Evolutionary conservation across 2,888 invertebrate genomes (phyloP).

Genomic region (Epinotia brunnichana): DNA sequence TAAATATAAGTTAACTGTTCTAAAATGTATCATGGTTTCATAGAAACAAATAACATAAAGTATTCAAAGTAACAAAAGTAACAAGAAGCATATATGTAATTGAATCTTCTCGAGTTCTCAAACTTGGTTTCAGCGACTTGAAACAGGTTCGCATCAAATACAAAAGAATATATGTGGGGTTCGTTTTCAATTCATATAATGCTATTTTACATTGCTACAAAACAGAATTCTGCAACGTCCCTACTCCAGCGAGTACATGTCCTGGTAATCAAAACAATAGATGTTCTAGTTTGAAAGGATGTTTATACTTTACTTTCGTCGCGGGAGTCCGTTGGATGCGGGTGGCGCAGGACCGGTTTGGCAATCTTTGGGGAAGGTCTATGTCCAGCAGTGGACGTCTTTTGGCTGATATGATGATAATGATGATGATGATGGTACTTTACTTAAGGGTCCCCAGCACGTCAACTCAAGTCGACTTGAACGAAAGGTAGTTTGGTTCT

Average conservation of each 20-base stretch:
- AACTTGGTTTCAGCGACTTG: conserved; percentile 4
- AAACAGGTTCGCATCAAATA: not conserved
- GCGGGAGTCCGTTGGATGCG: no score
- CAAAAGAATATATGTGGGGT: conserved; percentile 10
- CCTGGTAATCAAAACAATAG: not conserved
- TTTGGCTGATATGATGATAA: no score
- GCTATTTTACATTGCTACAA: not conserved
- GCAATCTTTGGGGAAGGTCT: no score
- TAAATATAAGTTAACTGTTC: no score
- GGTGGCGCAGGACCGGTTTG: no score
- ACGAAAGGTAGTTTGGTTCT: no score
- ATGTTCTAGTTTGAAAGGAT: not conserved
- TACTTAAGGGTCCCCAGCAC: no score
- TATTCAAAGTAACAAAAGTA: not conserved
- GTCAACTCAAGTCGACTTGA: no score
- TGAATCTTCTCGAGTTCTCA: conserved; percentile 9
- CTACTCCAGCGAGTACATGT: not conserved
- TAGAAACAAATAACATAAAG: not conserved
- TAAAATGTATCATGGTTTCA: not conserved
- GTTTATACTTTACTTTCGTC: no score
- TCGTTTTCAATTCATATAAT: not conserved
- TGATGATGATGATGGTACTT: no score
- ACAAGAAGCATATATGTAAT: not conserved
- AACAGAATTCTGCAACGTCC: not conserved
- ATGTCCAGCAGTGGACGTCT: no score